phyloP scores from a whole-genome alignment of 2,113 vertebrate species.

The Hiodon alosoides region DNA sequence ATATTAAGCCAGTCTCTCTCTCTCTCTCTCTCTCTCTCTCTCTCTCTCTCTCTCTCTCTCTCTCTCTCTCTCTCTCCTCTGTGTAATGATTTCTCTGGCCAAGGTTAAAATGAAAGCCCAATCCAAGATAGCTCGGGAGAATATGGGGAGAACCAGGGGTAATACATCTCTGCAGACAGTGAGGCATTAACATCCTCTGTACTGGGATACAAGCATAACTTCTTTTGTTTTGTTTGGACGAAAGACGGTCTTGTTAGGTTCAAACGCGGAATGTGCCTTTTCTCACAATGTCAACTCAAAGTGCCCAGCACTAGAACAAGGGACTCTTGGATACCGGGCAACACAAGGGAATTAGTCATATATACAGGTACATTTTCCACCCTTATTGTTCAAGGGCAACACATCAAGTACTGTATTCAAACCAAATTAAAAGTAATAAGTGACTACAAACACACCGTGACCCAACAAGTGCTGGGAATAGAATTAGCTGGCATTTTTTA shows the following conservation, averaged over 20 bases:
- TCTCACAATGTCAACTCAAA: slow-evolving; percentile 11
- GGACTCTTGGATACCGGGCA: slow-evolving; percentile 20
- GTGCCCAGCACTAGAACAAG: slow-evolving; percentile 27
- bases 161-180: background rate
- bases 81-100: background rate
- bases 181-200: background rate
- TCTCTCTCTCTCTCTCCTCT: background rate
- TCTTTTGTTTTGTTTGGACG: background rate
- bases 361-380: slow-evolving; percentile 14
- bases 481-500: background rate
- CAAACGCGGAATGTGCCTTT: background rate
- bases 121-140: background rate
- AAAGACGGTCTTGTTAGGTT: background rate
- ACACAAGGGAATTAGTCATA: slow-evolving; percentile 28
- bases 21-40: slow-evolving; percentile 12
- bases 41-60: background rate
- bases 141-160: background rate
- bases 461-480: slow-evolving; percentile 5
- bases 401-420: slow-evolving; percentile 27
- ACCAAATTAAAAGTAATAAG: slow-evolving; percentile 32
- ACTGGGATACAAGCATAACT: background rate
- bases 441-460: slow-evolving; percentile 22
- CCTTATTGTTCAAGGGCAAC: slow-evolving; percentile 30
- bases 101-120: background rate
- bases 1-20: background rate